Percentiles rank a stretch among this genome's conserved stretches.
These are phyloP conservation scores for Sycobia sp. DNA, from an alignment of 1,140 invertebrate species.

Conservation along the genomic window DNA sequence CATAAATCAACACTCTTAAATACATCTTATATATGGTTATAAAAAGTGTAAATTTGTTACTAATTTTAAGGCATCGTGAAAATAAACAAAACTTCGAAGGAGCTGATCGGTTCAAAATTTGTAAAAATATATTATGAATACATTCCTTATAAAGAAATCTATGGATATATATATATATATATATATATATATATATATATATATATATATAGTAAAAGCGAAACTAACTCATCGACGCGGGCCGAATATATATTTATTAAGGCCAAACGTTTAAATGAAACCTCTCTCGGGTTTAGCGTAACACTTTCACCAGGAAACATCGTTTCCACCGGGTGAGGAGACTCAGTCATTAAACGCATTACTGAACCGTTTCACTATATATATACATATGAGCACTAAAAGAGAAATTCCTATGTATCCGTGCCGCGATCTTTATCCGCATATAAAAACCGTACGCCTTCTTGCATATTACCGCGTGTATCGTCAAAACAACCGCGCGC, in stretches of 20 bases:
- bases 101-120: not conserved
- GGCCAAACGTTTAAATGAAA: conserved; percentile 21
- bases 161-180: too few relatives aligned
- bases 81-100: not conserved
- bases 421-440: too few relatives aligned
- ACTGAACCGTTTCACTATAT: not conserved
- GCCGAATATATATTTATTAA: not conserved
- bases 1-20: not conserved
- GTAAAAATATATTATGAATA: not conserved
- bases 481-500: not conserved
- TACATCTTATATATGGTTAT: not conserved
- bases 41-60: not conserved
- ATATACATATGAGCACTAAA: not conserved
- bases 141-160: not conserved
- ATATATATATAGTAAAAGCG: too few relatives aligned
- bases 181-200: not conserved
- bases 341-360: not conserved
- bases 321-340: not conserved
- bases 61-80: not conserved
- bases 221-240: not conserved
- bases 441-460: too few relatives aligned
- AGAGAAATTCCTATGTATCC: too few relatives aligned
- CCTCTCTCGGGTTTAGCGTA: not conserved
- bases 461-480: not conserved
- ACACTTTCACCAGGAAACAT: conserved; percentile 27